Evolutionary conservation across 92 coral and sea anemone species (phyloP), one percentile per base, ranked within the genome.

Genomic region (Paramuricea clavata): DNA sequence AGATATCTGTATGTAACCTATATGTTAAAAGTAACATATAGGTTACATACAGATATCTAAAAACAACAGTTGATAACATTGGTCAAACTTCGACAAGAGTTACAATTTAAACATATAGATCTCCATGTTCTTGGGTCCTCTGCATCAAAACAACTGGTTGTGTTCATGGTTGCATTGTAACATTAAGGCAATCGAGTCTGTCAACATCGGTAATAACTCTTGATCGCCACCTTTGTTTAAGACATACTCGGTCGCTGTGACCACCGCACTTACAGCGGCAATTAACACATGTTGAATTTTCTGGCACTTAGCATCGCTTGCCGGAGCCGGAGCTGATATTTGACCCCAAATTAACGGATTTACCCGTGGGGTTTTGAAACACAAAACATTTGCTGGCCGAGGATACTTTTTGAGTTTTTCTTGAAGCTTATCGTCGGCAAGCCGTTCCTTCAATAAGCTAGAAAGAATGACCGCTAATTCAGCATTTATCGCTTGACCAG

Each of bases 261-360:
- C 82, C 44, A 90, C 76, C 10, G 86, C 91, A 50, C 77, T 74
- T 30, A 76, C 56, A 27, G 81, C 83, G 26, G 85, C 90, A 52
- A 87, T 84, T 8, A 90, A 87, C 31, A 89, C 82, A 35, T 87
- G 81, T 60, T 90, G 88, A 31, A 90, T 41, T 54, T 87, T 83
- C 43, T 87, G 94, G 32, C 75, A 82, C 84, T 92, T 92, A 21
- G 94, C 73, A 75, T 88, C 86, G 68, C 75, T 79, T 6, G 94
- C 85, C 61, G 80, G 41, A 57, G 89, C 78, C 30, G 25, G 78
- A 15, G 86, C 70, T 6, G 89, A 72, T 59, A 89, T 82, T 32
- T 88, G 92, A 34, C 65, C 85, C 92, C 90, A 91, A 15, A 91
- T 85, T n/a, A 88, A 72, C 1, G 82, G 92, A 56, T 89, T 92